Evolutionary conservation across 2,888 invertebrate species (phyloP).

Genomic region (Orchesella flavescens): DNA sequence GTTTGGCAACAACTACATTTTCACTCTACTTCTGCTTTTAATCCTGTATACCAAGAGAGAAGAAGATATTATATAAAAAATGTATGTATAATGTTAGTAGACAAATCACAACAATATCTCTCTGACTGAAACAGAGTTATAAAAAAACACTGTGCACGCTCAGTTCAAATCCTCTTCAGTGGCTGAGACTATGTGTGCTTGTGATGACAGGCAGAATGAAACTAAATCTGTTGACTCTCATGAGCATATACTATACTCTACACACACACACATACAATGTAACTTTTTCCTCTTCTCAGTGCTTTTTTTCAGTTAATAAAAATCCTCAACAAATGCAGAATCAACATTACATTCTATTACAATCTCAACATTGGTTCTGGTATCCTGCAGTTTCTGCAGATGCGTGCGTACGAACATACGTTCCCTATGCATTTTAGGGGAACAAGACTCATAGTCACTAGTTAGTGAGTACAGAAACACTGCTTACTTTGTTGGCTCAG

Average conservation of each 20-base stretch:
- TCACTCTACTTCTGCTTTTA: too few species aligned
- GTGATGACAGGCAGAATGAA: slow-evolving; percentile 51
- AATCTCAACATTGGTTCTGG: background rate
- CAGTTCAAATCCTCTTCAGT: background rate
- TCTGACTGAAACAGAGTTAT: background rate
- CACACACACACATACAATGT: background rate
- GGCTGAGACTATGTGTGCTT: slow-evolving; percentile 19
- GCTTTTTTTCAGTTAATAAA: background rate
- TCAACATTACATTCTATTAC: background rate
- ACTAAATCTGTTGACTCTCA: slow-evolving; percentile 38
- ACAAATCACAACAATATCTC: too few species aligned
- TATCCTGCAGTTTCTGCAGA: background rate
- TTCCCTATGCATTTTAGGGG: too few species aligned
- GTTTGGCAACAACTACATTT: too few species aligned
- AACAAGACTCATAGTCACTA: background rate
- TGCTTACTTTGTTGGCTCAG: background rate
- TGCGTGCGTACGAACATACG: background rate
- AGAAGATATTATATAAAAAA: too few species aligned
- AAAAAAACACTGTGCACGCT: background rate
- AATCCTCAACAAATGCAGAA: background rate
- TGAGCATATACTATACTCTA: background rate
- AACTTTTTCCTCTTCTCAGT: background rate
- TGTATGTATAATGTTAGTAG: too few species aligned
- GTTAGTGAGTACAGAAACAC: background rate
- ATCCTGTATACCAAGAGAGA: too few species aligned